Evolutionary conservation across 2,113 vertebrate genomes (phyloP).

Genomic region (Guaruba guarouba): DNA sequence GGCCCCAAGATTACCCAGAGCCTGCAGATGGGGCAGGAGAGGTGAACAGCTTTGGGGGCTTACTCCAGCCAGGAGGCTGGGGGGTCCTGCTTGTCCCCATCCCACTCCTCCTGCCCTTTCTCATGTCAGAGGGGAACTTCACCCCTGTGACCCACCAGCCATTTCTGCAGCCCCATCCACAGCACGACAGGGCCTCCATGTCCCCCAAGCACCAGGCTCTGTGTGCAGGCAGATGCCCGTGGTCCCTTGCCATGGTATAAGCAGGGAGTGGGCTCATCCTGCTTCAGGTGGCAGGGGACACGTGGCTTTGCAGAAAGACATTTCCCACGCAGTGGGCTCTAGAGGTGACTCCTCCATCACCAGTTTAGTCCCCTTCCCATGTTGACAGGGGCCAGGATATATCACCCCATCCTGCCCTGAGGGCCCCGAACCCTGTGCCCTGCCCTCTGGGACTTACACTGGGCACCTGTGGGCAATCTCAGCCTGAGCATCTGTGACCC

Average conservation of each 20-base stretch:
- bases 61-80: too few relatives aligned
- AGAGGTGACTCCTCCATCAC: not conserved
- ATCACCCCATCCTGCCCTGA: not conserved
- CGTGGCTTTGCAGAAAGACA: rapidly evolving
- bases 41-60: not conserved
- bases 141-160: not conserved
- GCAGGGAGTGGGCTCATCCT: not conserved
- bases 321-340: not conserved
- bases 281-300: not conserved
- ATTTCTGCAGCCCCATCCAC: not conserved
- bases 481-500: not conserved
- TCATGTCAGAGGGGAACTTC: not conserved
- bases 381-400: not conserved
- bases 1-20: not conserved
- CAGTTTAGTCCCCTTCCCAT: not conserved
- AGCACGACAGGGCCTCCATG: not conserved
- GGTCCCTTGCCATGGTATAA: not conserved
- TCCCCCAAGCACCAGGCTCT: not conserved
- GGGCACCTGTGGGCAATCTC: not conserved
- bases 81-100: not conserved
- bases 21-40: not conserved
- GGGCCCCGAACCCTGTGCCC: not conserved
- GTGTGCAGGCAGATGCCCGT: rapidly evolving
- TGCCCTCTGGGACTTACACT: not conserved
- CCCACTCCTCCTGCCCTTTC: not conserved